phyloP scores from a whole-genome alignment of 2,113 vertebrate species.

The Copsychus sechellarum region DNA sequence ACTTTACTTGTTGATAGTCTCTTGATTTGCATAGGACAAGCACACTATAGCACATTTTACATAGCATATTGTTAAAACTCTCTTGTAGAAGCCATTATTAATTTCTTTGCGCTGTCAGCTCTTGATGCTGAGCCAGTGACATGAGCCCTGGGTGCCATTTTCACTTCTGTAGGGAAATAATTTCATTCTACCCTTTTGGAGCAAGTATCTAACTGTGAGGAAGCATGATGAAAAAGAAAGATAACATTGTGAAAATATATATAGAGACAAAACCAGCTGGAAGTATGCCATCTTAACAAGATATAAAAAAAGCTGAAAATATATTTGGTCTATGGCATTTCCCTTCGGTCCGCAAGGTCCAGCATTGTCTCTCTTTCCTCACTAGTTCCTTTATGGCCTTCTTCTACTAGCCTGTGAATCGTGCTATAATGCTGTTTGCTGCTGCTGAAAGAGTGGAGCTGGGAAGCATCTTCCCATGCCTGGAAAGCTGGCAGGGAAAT shows the following conservation, averaged over 20 bases:
- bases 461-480: conserved; percentile 84
- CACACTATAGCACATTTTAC: not conserved
- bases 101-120: not conserved
- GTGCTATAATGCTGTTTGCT: conserved; percentile 82
- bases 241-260: not conserved
- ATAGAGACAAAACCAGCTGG: not conserved
- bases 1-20: not conserved
- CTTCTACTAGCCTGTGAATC: conserved; percentile 83
- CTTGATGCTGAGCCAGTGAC: not conserved
- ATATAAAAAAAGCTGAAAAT: not conserved
- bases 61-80: not conserved
- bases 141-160: not conserved
- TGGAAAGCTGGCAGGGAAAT: conserved; percentile 76
- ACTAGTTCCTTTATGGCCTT: conserved; percentile 34
- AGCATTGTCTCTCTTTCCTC: conserved; percentile 74
- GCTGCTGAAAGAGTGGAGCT: conserved; percentile 75
- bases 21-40: not conserved
- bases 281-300: not conserved
- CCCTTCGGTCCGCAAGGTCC: conserved; percentile 58
- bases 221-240: not conserved
- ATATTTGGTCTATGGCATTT: conserved; percentile 39
- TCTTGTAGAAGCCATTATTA: not conserved
- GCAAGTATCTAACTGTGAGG: not conserved
- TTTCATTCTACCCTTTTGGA: not conserved
- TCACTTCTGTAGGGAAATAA: not conserved